These are phyloP conservation scores for Hermaeophaga mercurialis DNA, from an alignment of 2,888 invertebrate species.

Conservation along the genomic window DNA sequence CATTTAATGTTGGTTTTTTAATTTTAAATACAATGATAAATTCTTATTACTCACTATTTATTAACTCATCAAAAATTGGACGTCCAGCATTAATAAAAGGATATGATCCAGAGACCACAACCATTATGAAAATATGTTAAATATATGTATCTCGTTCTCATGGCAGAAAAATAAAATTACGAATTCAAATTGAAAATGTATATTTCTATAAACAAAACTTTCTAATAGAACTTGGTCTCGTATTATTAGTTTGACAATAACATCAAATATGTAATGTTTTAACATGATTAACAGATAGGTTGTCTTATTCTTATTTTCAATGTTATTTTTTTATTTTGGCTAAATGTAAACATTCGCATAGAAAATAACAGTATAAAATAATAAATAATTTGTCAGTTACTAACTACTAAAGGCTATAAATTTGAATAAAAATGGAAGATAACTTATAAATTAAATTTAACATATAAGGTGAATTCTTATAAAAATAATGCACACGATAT, in stretches of 20 bases:
- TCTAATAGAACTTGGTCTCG: slow-evolving; percentile 43
- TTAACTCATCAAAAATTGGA: too few relatives aligned
- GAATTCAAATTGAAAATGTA: slow-evolving; percentile 23
- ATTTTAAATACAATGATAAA: too few relatives aligned
- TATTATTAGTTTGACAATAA: slow-evolving; percentile 33
- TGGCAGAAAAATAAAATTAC: slow-evolving; percentile 5
- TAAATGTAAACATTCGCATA: neutral
- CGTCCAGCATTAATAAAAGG: too few relatives aligned
- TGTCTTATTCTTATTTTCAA: slow-evolving; percentile 4
- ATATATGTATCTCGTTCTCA: too few relatives aligned
- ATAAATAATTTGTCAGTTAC: slow-evolving; percentile 11
- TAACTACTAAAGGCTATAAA: slow-evolving; percentile 1
- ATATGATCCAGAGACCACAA: too few relatives aligned
- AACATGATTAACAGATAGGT: slow-evolving; percentile 6
- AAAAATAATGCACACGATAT: neutral
- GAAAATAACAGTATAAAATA: slow-evolving; percentile 11
- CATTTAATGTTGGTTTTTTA: too few relatives aligned
- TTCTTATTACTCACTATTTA: too few relatives aligned
- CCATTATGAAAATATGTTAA: too few relatives aligned
- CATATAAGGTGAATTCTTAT: neutral
- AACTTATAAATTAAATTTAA: neutral
- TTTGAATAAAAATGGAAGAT: neutral
- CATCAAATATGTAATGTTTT: slow-evolving; percentile 17
- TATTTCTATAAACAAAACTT: slow-evolving; percentile 36
- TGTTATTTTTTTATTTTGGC: slow-evolving; percentile 10